Conservation (phyloP, 2,113 vertebrate genomes). For the Callaeas wilsoni region DNA sequence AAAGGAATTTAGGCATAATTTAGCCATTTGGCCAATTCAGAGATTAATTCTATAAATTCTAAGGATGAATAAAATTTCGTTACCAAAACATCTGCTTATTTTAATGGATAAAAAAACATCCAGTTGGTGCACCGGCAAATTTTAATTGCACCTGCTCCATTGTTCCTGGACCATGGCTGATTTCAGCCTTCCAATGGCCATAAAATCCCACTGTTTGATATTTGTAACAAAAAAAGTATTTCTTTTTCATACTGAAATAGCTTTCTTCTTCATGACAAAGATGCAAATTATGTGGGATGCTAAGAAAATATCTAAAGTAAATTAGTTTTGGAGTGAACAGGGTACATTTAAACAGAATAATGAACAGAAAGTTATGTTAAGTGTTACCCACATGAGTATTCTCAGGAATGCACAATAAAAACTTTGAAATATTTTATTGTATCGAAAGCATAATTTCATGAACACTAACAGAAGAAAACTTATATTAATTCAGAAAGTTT, state of each 20-base stretch:
- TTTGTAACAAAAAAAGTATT: background rate
- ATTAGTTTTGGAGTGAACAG: background rate
- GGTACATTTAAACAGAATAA: background rate
- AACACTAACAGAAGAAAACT: background rate
- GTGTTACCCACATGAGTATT: background rate
- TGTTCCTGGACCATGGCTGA: background rate
- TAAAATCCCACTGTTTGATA: background rate
- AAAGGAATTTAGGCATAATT: conserved; percentile 4
- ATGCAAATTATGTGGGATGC: background rate
- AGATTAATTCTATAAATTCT: background rate
- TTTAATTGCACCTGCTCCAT: background rate
- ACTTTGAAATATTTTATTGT: background rate
- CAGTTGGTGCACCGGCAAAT: background rate
- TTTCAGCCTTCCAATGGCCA: background rate
- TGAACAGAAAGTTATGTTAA: background rate
- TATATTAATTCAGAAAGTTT: background rate
- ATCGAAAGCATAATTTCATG: background rate
- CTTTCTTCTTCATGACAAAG: background rate
- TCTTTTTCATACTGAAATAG: background rate
- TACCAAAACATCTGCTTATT: background rate
- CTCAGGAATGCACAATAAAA: background rate
- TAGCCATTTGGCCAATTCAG: background rate
- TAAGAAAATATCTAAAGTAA: background rate
- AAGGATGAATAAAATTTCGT: background rate
- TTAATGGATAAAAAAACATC: background rate